Conservation (phyloP, 2,888 invertebrate species). For the Cephus sareptanus region DNA sequence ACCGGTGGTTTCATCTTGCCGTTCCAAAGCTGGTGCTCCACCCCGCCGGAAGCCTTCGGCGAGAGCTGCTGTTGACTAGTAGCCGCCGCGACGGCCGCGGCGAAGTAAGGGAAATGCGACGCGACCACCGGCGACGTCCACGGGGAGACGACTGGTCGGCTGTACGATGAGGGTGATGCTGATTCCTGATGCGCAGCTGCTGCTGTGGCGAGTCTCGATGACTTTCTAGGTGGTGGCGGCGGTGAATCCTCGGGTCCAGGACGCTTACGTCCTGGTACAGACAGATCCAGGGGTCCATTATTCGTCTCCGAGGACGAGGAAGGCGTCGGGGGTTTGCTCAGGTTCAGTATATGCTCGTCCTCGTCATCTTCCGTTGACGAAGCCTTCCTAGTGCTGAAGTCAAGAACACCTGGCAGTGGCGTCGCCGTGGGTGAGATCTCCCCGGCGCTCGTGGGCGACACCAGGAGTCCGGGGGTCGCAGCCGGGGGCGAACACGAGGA, state of each 20-base stretch:
- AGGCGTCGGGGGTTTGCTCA: slow-evolving; percentile 75
- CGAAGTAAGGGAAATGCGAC: slow-evolving; percentile 83
- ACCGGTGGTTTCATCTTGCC: slow-evolving; percentile 82
- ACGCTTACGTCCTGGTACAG: slow-evolving; percentile 80
- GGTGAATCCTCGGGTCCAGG: slow-evolving; percentile 74
- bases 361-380: slow-evolving; percentile 69
- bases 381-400: slow-evolving; percentile 82
- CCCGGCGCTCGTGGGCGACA: slow-evolving; percentile 71
- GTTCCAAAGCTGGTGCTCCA: slow-evolving; percentile 73
- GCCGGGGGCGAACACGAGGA: slow-evolving; percentile 76
- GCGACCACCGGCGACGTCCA: slow-evolving; percentile 84
- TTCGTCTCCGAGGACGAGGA: slow-evolving; percentile 68
- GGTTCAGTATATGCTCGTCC: slow-evolving; percentile 77
- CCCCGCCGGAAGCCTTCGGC: slow-evolving; percentile 73
- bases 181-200: slow-evolving; percentile 50
- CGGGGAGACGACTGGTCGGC: slow-evolving; percentile 77
- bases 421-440: slow-evolving; percentile 63
- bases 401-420: slow-evolving; percentile 72
- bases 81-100: slow-evolving; percentile 80
- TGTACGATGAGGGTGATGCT: slow-evolving; percentile 68
- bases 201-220: slow-evolving; percentile 67
- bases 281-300: slow-evolving; percentile 83
- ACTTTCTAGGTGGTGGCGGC: slow-evolving; percentile 73
- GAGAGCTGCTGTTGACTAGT: slow-evolving; percentile 70
- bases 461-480: slow-evolving; percentile 67